Evolutionary conservation across 2,888 invertebrate genomes (phyloP).

Genomic region (Drosophila quinaria): DNA sequence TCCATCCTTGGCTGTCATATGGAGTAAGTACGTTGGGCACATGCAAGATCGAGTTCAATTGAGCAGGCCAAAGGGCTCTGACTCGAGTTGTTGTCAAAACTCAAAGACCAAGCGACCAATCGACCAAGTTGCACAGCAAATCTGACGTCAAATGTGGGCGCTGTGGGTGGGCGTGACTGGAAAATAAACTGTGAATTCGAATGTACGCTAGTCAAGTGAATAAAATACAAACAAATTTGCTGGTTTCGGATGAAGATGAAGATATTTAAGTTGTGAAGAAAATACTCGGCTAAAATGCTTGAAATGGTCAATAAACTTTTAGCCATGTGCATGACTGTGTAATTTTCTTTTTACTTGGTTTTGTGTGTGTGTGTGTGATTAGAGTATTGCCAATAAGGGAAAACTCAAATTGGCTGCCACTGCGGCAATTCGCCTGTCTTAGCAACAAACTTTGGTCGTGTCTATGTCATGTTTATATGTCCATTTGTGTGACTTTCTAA

Average conservation of each 20-base stretch:
- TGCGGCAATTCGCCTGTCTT: conserved; percentile 4
- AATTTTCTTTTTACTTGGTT: neutral
- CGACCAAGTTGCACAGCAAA: conserved; percentile 1
- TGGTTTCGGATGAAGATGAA: conserved; percentile 55
- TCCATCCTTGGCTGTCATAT: conserved; percentile 37
- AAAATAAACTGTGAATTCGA: conserved; percentile 68
- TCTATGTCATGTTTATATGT: conserved; percentile 46
- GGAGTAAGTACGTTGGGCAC: conserved; percentile 11
- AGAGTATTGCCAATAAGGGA: conserved; percentile 27
- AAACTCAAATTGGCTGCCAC: conserved; percentile 42
- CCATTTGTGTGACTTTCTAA: conserved; percentile 9
- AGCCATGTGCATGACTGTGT: conserved; percentile 5
- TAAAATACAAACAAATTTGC: conserved; percentile 74
- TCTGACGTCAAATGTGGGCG: conserved; percentile 12
- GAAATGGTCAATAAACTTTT: conserved; percentile 64
- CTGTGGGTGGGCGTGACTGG: conserved; percentile 34
- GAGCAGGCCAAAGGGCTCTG: conserved; percentile 35
- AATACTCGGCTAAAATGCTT: conserved; percentile 34
- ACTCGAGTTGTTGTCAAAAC: conserved; percentile 33
- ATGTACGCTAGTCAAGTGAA: conserved; percentile 51
- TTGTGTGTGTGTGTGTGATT: conserved; percentile 29
- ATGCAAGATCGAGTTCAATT: conserved; percentile 46
- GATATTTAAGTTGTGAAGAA: conserved; percentile 59
- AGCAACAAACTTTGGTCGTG: conserved; percentile 29
- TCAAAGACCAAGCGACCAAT: conserved; percentile 25